A percentile compares a stretch with the other conserved stretches of the same genome.
Evolutionary conservation across 1,140 invertebrate species (phyloP).

Genomic region (Eubasilissa regina): DNA sequence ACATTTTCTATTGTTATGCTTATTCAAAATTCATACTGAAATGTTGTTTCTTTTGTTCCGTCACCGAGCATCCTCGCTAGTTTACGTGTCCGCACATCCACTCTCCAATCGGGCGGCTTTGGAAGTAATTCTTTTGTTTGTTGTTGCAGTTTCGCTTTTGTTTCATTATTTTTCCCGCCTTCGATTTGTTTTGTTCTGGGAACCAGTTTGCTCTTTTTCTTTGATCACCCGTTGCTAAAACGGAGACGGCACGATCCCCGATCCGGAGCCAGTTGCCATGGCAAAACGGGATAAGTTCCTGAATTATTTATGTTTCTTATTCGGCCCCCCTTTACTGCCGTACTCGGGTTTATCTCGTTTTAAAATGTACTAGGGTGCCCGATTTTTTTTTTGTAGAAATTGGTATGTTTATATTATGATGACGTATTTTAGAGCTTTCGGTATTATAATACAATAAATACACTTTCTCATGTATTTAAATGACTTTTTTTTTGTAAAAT

Average conservation of each 20-base stretch:
- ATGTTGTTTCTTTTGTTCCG: not conserved
- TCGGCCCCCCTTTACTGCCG: not conserved
- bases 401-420: too few species aligned
- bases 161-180: conserved; percentile 36
- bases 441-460: too few species aligned
- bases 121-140: conserved; percentile 29
- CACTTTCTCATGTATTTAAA: too few species aligned
- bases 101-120: not conserved
- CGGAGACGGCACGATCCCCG: conserved; percentile 29
- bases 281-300: conserved; percentile 48
- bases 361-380: not conserved
- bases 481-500: too few species aligned
- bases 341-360: not conserved
- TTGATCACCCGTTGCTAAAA: conserved; percentile 36
- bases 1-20: too few species aligned
- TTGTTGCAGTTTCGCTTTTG: conserved; percentile 41
- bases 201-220: conserved; percentile 28
- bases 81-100: not conserved
- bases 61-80: not conserved
- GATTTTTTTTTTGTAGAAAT: too few species aligned
- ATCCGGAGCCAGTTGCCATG: conserved; percentile 39
- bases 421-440: too few species aligned
- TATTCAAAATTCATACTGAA: not conserved
- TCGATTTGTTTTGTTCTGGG: conserved; percentile 31
- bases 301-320: conserved; percentile 48